A percentile compares a stretch with the other conserved stretches of the same genome.
Evolutionary conservation across 2,113 vertebrate genomes (phyloP).

Genomic region (Pao palembangensis): DNA sequence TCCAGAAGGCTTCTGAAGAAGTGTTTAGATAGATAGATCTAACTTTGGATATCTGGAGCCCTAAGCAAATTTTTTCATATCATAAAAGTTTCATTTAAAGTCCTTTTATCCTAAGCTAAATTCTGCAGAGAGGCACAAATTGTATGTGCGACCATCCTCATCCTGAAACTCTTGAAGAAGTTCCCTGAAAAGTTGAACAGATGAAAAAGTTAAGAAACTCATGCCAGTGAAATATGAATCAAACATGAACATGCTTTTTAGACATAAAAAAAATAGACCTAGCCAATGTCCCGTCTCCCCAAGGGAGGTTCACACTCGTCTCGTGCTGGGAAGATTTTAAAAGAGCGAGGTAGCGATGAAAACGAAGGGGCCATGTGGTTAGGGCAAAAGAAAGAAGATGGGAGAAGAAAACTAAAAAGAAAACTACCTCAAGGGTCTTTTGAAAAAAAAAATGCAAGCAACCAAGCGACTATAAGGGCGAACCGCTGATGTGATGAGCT

Average conservation of each 20-base stretch:
- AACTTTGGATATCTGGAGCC: too few species aligned
- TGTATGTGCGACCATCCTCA: not conserved
- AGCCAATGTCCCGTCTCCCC: slow-evolving; percentile 36
- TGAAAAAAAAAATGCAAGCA: slow-evolving; percentile 24
- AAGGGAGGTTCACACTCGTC: slow-evolving; percentile 35
- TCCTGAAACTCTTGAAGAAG: slow-evolving; percentile 18
- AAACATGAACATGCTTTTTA: slow-evolving; percentile 39
- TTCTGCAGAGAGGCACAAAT: too few species aligned
- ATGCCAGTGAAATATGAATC: slow-evolving; percentile 26
- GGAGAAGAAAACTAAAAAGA: slow-evolving; percentile 14
- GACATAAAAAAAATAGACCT: slow-evolving; percentile 15
- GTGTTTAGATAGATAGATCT: too few species aligned
- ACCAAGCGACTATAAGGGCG: slow-evolving; percentile 26
- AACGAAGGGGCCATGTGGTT: slow-evolving; percentile 11
- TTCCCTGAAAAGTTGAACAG: slow-evolving; percentile 15
- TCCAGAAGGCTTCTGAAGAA: too few species aligned
- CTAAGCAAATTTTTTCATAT: too few species aligned
- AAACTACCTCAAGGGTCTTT: slow-evolving; percentile 30
- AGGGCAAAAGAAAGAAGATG: not conserved
- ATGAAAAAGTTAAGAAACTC: slow-evolving; percentile 3
- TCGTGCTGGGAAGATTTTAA: slow-evolving; percentile 33
- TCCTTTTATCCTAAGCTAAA: too few species aligned
- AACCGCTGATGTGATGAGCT: slow-evolving; percentile 27
- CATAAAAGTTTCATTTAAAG: too few species aligned
- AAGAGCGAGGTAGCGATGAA: slow-evolving; percentile 15